phyloP scores from a whole-genome alignment of 2,888 invertebrate species.

The Coecobrya sp. region DNA sequence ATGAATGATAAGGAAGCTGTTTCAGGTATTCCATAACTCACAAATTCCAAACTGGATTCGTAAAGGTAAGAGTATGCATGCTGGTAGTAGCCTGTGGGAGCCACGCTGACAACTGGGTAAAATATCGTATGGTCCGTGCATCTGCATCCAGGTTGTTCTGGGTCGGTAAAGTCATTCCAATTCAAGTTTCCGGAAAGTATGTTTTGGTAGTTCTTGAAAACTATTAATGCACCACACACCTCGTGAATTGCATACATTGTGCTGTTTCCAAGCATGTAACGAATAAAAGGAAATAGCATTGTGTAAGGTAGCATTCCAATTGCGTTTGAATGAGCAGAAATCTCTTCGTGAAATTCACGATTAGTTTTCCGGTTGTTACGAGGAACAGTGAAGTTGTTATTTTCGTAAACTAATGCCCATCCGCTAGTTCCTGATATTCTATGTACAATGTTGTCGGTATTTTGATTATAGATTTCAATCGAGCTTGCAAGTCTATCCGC shows the following conservation, averaged over 20 bases:
- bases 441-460: not conserved
- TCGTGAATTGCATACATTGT: not conserved
- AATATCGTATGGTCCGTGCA: not conserved
- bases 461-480: not conserved
- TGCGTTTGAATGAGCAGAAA: too few relatives aligned
- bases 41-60: conserved; percentile 11
- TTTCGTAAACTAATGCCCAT: not conserved
- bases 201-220: too few relatives aligned
- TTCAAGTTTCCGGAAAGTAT: not conserved
- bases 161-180: too few relatives aligned
- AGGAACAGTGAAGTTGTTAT: not conserved
- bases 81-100: not conserved
- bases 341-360: not conserved
- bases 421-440: not conserved
- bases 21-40: conserved; percentile 8
- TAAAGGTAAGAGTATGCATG: not conserved
- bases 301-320: too few relatives aligned
- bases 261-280: not conserved
- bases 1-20: not conserved
- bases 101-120: not conserved
- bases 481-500: not conserved
- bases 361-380: too few relatives aligned
- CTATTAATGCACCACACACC: not conserved
- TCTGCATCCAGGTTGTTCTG: not conserved
- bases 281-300: too few relatives aligned